phyloP scores from a whole-genome alignment of 2,888 invertebrate species.

The Pheosia gnoma region DNA sequence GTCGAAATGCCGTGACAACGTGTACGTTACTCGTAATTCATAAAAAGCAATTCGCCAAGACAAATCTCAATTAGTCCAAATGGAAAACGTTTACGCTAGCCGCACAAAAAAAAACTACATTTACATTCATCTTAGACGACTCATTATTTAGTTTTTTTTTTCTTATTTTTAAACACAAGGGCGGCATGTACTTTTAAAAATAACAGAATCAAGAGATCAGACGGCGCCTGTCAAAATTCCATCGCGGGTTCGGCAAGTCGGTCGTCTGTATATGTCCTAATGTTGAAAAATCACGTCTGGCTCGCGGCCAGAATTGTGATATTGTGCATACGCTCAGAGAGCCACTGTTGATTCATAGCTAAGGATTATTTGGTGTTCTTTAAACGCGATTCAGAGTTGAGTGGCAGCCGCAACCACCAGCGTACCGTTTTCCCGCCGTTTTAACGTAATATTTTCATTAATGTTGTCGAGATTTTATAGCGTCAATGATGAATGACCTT shows the following conservation, averaged over 20 bases:
- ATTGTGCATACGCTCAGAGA: slow-evolving; percentile 38
- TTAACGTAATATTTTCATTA: neutral
- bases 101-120: slow-evolving; percentile 19
- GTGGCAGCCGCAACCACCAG: neutral
- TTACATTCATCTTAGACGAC: slow-evolving; percentile 15
- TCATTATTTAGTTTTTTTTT: slow-evolving; percentile 28
- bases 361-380: slow-evolving; percentile 1
- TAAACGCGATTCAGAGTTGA: neutral
- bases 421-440: neutral
- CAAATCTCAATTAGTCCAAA: slow-evolving; percentile 14
- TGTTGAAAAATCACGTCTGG: slow-evolving; percentile 41
- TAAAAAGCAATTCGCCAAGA: slow-evolving; percentile 1
- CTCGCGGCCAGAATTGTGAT: slow-evolving; percentile 37
- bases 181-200: neutral
- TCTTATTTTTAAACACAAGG: too few relatives aligned
- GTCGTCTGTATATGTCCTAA: slow-evolving; percentile 30
- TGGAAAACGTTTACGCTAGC: neutral
- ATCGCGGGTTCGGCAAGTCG: slow-evolving; percentile 28
- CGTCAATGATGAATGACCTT: neutral
- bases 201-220: slow-evolving; percentile 17
- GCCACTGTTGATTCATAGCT: slow-evolving; percentile 39
- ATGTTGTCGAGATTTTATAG: neutral
- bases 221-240: slow-evolving; percentile 34
- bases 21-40: neutral
- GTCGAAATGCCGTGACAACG: too few relatives aligned